Evolutionary conservation across 2,797 vertebrate species (phyloP).

Genomic region (Smutsia gigantea): DNA sequence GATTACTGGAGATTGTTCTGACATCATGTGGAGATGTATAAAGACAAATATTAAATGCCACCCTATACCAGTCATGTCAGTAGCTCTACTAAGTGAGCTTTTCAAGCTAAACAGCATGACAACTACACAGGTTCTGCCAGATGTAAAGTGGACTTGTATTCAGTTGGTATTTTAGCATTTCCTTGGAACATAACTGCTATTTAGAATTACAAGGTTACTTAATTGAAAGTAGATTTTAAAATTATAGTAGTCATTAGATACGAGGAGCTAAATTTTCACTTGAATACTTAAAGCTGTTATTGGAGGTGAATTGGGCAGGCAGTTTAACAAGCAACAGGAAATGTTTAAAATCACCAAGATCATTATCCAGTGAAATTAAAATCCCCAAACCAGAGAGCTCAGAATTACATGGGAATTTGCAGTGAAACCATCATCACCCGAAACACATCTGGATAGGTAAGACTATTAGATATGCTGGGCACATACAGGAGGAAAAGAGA

Average conservation of each 20-base stretch:
- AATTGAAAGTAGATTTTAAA: constrained; percentile 80
- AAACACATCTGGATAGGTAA: not conserved
- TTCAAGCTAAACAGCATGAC: constrained; percentile 78
- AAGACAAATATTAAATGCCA: constrained; percentile 83
- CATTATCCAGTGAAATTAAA: constrained; percentile 68
- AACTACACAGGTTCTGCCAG: constrained; percentile 75
- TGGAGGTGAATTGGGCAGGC: constrained; percentile 69
- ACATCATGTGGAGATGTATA: constrained; percentile 80
- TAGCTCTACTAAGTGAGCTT: constrained; percentile 74
- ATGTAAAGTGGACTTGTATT: constrained; percentile 76
- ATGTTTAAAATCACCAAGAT: constrained; percentile 79
- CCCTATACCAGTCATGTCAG: constrained; percentile 74
- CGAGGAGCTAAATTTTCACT: constrained; percentile 70
- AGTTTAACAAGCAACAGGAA: constrained; percentile 78
- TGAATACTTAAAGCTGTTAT: constrained; percentile 73
- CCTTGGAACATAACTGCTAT: constrained; percentile 51
- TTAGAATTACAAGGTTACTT: constrained; percentile 78
- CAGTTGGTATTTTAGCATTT: constrained; percentile 64
- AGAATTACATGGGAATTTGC: constrained; percentile 1
- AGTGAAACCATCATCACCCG: not conserved
- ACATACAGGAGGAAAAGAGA: not conserved
- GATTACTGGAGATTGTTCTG: constrained; percentile 81
- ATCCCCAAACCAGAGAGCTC: constrained; percentile 28
- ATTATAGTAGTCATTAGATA: constrained; percentile 68
- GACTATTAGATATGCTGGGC: not conserved